Conservation (phyloP, 2,113 vertebrate species). For the Thymallus thymallus region DNA sequence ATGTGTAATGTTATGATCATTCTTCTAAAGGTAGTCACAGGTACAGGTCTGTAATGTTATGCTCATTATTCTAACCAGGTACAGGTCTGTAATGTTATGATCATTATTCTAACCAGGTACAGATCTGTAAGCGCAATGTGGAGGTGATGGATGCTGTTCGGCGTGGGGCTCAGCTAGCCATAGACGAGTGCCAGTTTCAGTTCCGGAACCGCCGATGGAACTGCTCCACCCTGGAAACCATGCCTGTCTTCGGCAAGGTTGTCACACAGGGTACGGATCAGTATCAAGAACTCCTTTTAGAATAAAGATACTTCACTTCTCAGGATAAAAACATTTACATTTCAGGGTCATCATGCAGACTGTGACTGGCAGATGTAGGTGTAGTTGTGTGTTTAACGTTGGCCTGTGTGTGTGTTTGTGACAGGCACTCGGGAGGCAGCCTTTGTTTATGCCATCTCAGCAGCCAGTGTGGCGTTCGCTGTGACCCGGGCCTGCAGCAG, state of each 20-base stretch:
- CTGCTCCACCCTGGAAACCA: conserved; percentile 91
- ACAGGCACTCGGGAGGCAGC: conserved; percentile 96
- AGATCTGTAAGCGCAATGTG: conserved; percentile 96
- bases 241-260: conserved; percentile 96
- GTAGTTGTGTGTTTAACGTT: background rate
- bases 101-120: conserved; percentile 71
- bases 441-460: conserved; percentile 97
- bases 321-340: too few species aligned
- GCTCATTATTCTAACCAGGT: too few species aligned
- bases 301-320: too few species aligned
- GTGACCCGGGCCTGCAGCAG: conserved; percentile 98
- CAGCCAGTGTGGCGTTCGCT: conserved; percentile 94
- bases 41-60: too few species aligned
- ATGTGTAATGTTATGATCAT: too few species aligned
- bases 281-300: background rate
- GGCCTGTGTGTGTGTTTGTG: conserved; percentile 21
- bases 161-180: conserved; percentile 92
- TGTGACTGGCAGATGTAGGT: background rate
- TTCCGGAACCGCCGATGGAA: conserved; percentile 98
- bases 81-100: too few species aligned
- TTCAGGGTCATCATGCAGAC: too few species aligned
- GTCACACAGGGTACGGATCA: conserved; percentile 86
- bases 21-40: too few species aligned
- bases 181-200: conserved; percentile 97
- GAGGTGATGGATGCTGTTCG: conserved; percentile 98